These are phyloP conservation scores for Anas platyrhynchos DNA, from an alignment of 2,113 vertebrate species.

Conservation along the genomic window DNA sequence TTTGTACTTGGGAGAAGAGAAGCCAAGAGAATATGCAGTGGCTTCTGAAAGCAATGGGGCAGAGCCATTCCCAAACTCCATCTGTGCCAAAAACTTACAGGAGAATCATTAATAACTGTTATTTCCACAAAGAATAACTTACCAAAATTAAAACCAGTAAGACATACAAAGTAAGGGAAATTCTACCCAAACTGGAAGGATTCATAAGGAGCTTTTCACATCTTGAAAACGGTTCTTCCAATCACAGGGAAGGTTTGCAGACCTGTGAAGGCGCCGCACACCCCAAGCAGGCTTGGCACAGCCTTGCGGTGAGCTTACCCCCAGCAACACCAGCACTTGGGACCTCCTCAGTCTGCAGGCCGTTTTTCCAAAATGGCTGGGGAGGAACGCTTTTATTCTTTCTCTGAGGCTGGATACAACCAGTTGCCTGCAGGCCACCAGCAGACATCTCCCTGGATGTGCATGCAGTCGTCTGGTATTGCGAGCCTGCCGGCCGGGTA, in stretches of 20 bases:
- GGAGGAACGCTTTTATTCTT: fast-evolving
- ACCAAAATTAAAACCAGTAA: not conserved
- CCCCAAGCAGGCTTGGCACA: not conserved
- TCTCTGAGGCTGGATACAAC: fast-evolving
- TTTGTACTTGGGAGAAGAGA: not conserved
- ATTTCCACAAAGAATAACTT: not conserved
- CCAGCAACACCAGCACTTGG: not conserved
- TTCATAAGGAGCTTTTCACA: not conserved
- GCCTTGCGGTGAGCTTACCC: not conserved
- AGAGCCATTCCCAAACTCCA: not conserved
- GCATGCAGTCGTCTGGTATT: fast-evolving
- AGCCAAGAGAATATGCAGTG: not conserved
- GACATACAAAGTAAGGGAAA: not conserved
- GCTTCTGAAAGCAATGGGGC: not conserved
- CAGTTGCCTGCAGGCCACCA: fast-evolving
- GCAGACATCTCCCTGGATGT: too few species aligned
- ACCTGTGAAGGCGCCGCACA: fast-evolving
- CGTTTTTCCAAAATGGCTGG: not conserved
- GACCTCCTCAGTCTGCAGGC: not conserved
- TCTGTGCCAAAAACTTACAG: not conserved
- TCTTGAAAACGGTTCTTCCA: not conserved
- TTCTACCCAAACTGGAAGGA: not conserved
- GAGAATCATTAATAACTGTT: not conserved
- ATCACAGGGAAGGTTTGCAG: not conserved
- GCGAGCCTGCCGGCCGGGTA: fast-evolving